A percentile compares a stretch with the other conserved stretches of the same genome.
These are phyloP conservation scores for Sycobia sp. DNA, from an alignment of 1,140 invertebrate genomes.

Conservation along the genomic window DNA sequence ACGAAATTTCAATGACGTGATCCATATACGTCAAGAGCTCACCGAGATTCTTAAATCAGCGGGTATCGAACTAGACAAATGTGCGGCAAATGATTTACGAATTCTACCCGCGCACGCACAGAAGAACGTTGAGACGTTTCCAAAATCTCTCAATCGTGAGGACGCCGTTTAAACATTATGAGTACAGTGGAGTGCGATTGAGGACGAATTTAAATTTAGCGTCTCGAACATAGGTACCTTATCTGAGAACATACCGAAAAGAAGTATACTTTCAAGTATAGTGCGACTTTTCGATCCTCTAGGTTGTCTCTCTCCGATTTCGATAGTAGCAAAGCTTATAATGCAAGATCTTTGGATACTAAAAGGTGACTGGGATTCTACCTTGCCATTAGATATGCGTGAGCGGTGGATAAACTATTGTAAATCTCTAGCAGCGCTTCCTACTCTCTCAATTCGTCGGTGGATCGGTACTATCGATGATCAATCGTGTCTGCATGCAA, in stretches of 20 bases:
- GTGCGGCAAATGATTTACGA: no score
- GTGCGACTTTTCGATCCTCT: slow-evolving; percentile 27
- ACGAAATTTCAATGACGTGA: background rate
- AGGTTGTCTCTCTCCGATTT: slow-evolving; percentile 34
- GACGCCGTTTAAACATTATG: background rate
- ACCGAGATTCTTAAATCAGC: no score
- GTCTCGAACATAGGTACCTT: no score
- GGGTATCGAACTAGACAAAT: no score
- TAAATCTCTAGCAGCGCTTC: background rate
- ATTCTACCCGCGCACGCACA: no score
- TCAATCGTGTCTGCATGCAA: background rate
- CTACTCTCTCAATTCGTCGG: background rate
- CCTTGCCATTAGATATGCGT: background rate
- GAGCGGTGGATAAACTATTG: no score
- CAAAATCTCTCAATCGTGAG: background rate
- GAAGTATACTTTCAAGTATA: no score
- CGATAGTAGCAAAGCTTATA: no score
- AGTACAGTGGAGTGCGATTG: background rate
- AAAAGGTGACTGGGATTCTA: slow-evolving; percentile 11
- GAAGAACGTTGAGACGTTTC: background rate
- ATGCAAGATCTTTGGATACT: slow-evolving; percentile 41
- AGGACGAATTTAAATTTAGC: no score
- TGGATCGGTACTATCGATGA: background rate
- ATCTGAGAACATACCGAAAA: background rate
- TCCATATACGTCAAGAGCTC: background rate